These are phyloP conservation scores for Pseudeuparius sepicola DNA, from an alignment of 2,888 invertebrate species.

Conservation along the genomic window DNA sequence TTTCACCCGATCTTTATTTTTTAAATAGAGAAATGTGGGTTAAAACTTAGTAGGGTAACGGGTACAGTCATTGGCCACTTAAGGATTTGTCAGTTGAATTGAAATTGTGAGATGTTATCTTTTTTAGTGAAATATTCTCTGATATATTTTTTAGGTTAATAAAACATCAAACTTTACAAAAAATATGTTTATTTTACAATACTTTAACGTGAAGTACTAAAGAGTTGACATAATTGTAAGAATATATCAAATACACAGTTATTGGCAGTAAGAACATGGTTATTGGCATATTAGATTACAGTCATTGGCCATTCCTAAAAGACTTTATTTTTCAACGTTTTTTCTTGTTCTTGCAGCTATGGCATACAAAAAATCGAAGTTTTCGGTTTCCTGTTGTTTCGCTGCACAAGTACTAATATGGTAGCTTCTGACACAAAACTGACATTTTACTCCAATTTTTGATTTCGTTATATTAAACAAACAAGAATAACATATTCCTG, in stretches of 20 bases:
- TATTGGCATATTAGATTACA: conserved; percentile 2
- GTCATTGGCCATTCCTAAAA: conserved; percentile 6
- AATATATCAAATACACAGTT: conserved; percentile 1
- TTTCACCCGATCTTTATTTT: too few relatives aligned
- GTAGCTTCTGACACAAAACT: conserved; percentile 4
- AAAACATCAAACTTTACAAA: conserved; percentile 1
- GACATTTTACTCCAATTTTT: conserved; percentile 1
- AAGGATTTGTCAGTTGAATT: conserved; percentile 2
- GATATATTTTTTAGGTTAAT: conserved; percentile 3
- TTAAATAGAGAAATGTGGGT: too few relatives aligned
- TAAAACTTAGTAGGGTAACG: too few relatives aligned
- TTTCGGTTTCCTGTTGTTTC: conserved; percentile 5
- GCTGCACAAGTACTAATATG: conserved; percentile 3
- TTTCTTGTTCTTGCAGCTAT: conserved; percentile 6
- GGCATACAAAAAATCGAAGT: conserved; percentile 1
- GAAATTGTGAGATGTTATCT: conserved; percentile 1
- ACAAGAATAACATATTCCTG: too few relatives aligned
- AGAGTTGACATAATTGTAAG: not conserved
- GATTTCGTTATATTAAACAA: not conserved
- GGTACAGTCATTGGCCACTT: conserved; percentile 3
- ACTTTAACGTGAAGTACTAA: conserved; percentile 1
- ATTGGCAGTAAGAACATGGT: conserved; percentile 1
- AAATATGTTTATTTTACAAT: conserved; percentile 1
- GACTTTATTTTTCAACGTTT: conserved; percentile 8
- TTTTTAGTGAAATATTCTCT: conserved; percentile 3